Evolutionary conservation across 2,797 vertebrate genomes (phyloP), one percentile per base, ranked within the genome.

Genomic region (Leontopithecus rosalia): DNA sequence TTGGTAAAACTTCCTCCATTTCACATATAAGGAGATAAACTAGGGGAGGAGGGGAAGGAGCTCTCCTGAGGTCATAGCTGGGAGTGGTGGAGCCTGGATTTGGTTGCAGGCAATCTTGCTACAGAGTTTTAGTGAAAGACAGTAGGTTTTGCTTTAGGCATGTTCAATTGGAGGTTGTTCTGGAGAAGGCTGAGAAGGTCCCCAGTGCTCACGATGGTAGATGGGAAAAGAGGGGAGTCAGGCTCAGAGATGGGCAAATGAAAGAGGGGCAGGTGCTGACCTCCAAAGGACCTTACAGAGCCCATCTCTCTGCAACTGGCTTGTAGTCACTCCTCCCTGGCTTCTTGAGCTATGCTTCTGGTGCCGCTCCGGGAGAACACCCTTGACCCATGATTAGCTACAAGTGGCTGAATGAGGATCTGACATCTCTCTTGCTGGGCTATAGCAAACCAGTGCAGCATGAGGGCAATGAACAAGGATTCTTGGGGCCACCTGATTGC

Each of bases 191-290:
- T 72, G 75, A 88, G 43, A 24, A 87, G 70, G n/a, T 13, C n/a
- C 7, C 57, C 33, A 79, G 81, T 79, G 46, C 52, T 95, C 50
- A 15, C 0, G 22, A 39, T 4, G 55, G 36, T 9, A n/a, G 7
- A 24, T 39, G 13, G 50, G 19, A 28, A 57, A 83, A 36, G 11
- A 41, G 41, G 30, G 39, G 33, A 86, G 14, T 90, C 33, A 22
- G n/a, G n/a, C 61, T 46, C 14, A 33, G 76, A 82, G 75, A 39
- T 4, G 20, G 5, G 20, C 61, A 55, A 43, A 36, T 15, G 36
- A 41, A 57, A 58, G 41, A 36, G 55, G 7, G 48, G 11, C 10
- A 10, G 33, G 12, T 0, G 0, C 3, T 3, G 5, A 26, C 33
- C 33, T n/a, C 36, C 41, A 1, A 14, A 5, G 61, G n/a, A 70